phyloP scores from a whole-genome alignment of 1,140 invertebrate genomes.

The Camponotus floridanus region DNA sequence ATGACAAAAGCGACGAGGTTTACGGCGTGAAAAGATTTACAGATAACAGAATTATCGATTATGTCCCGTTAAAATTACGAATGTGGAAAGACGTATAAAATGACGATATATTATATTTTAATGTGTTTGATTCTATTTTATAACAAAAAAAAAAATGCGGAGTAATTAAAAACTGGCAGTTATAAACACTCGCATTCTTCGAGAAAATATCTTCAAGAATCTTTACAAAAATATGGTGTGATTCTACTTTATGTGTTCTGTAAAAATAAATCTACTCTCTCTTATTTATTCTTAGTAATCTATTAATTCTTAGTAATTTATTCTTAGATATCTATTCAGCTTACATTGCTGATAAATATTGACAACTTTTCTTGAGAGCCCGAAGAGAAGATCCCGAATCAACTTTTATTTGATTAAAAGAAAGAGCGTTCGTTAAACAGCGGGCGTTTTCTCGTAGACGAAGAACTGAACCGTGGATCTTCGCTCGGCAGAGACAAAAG shows the following conservation, averaged over 20 bases:
- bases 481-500: conserved; percentile 9
- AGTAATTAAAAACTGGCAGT: neutral
- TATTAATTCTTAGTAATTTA: neutral
- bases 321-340: neutral
- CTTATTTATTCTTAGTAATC: neutral
- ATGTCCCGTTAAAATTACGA: conserved; percentile 5
- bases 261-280: neutral
- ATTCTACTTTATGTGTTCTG: neutral
- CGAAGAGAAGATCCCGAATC: neutral
- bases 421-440: conserved; percentile 17
- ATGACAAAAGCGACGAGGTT: conserved; percentile 13
- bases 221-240: neutral
- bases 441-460: neutral
- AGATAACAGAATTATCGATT: conserved; percentile 38
- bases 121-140: neutral
- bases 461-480: neutral
- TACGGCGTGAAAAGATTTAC: conserved; percentile 22
- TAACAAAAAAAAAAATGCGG: neutral
- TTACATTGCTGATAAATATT: neutral
- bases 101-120: neutral
- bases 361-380: neutral
- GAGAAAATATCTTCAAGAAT: neutral
- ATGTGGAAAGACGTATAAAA: neutral
- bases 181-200: neutral
- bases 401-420: conserved; percentile 12